phyloP scores from a whole-genome alignment of 2,797 vertebrate genomes.

The Cirrhinus mrigala region DNA sequence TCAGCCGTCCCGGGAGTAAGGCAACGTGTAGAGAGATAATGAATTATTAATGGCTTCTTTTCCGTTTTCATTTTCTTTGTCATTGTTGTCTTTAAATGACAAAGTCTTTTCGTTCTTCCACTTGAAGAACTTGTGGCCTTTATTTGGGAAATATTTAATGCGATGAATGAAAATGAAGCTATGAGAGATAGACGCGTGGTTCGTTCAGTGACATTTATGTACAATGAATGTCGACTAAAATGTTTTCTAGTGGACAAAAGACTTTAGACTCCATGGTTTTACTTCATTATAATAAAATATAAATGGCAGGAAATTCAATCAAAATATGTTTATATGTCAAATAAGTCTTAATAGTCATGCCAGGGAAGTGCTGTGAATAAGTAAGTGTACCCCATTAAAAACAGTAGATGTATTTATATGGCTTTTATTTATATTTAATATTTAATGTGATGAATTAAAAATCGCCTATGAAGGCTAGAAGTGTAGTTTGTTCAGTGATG shows the following conservation, averaged over 20 bases:
- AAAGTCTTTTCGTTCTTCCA: not conserved
- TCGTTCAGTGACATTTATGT: not conserved
- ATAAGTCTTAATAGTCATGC: not conserved
- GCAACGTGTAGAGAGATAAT: conserved; percentile 33
- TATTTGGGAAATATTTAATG: conserved; percentile 3
- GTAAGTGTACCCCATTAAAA: not conserved
- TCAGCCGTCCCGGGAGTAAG: conserved; percentile 7
- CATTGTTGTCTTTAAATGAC: conserved; percentile 2
- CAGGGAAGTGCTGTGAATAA: not conserved
- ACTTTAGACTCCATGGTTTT: not conserved
- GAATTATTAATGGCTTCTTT: conserved; percentile 48
- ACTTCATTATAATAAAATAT: not conserved
- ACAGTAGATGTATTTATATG: not conserved
- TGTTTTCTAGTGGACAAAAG: not conserved
- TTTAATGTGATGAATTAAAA: not conserved
- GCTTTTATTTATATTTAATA: not conserved
- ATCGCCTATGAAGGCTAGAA: not conserved
- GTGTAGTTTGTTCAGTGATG: not conserved
- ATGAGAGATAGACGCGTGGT: not conserved
- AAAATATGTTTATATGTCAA: not conserved
- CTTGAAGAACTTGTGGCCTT: not conserved
- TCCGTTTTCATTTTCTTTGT: conserved; percentile 36
- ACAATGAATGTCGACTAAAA: not conserved
- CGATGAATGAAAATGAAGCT: not conserved
- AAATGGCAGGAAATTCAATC: not conserved